Evolutionary conservation across 35 echinoderm and acorn worm genomes (phyloP).

Genomic region (Ptychodera flava): DNA sequence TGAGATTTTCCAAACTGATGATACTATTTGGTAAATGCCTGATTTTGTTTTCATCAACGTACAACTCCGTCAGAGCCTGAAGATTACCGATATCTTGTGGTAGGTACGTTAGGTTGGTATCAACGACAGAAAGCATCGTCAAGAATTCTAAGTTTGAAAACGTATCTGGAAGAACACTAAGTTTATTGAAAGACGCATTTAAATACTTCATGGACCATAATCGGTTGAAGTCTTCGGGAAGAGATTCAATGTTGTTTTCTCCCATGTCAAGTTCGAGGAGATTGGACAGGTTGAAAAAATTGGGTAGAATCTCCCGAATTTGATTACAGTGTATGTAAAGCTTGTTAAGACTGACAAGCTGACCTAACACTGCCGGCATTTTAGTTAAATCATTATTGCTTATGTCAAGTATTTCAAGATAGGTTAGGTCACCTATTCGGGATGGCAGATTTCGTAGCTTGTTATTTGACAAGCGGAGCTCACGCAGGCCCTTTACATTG

Average conservation of each 20-base stretch:
- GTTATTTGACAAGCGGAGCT: neutral
- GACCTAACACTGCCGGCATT: neutral
- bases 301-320: neutral
- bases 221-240: neutral
- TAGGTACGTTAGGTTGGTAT: neutral
- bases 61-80: neutral
- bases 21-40: neutral
- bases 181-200: neutral
- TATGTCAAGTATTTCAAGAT: neutral
- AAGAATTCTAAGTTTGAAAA: neutral
- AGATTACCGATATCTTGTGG: neutral
- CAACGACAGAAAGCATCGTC: neutral
- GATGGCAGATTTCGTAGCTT: neutral
- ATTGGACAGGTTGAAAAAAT: neutral
- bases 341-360: neutral
- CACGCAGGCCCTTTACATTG: neutral
- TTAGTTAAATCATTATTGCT: neutral
- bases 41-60: neutral
- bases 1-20: neutral
- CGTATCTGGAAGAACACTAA: neutral
- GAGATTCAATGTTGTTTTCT: neutral
- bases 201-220: neutral
- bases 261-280: neutral
- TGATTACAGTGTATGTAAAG: neutral
- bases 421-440: neutral